phyloP scores from a whole-genome alignment of 1,140 invertebrate species.

The Heliconius himera region DNA sequence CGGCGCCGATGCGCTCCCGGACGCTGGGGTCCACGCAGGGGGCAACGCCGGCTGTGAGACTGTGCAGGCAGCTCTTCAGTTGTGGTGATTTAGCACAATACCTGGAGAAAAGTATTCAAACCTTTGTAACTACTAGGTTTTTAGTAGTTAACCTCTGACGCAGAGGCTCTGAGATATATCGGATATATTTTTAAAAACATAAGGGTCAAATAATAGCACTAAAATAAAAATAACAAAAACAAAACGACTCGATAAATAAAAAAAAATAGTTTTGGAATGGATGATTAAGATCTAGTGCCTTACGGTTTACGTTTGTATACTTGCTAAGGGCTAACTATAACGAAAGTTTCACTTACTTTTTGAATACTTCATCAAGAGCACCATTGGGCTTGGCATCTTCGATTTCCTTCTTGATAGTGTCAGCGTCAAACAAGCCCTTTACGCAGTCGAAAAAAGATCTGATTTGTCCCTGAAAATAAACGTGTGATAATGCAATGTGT shows the following conservation, averaged over 20 bases:
- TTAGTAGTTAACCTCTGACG: too few relatives aligned
- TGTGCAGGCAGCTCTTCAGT: constrained; percentile 83
- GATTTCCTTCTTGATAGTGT: constrained; percentile 78
- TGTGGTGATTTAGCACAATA: constrained; percentile 85
- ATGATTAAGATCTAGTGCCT: too few relatives aligned
- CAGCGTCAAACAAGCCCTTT: constrained; percentile 67
- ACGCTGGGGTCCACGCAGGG: constrained; percentile 85
- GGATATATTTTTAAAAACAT: too few relatives aligned
- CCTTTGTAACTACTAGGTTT: neutral
- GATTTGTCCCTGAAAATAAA: constrained; percentile 58
- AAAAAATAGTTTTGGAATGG: too few relatives aligned
- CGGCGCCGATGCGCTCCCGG: constrained; percentile 77
- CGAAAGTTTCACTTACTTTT: constrained; percentile 71
- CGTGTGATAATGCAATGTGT: neutral
- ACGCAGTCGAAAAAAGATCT: constrained; percentile 67
- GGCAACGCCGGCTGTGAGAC: constrained; percentile 82
- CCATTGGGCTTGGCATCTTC: constrained; percentile 80
- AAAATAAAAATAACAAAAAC: too few relatives aligned
- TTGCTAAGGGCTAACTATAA: neutral
- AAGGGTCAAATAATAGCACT: too few relatives aligned
- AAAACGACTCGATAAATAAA: too few relatives aligned
- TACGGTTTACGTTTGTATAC: too few relatives aligned
- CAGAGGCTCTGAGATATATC: too few relatives aligned
- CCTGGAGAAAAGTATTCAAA: constrained; percentile 58
- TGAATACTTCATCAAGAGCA: constrained; percentile 78